Base-by-base conservation (phyloP, 2,113 vertebrate genomes). In the Lynx canadensis region DNA sequence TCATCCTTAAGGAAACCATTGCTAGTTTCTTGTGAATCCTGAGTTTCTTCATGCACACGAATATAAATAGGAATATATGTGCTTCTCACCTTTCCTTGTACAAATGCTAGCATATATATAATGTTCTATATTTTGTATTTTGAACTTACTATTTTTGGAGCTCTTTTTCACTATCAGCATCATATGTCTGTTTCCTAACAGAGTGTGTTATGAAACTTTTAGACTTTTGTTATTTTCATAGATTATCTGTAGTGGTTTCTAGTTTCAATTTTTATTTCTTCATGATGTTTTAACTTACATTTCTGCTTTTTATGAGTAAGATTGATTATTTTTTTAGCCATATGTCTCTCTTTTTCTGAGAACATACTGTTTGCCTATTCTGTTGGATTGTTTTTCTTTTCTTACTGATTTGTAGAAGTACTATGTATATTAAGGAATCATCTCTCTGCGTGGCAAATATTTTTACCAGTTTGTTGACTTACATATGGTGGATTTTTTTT, bases 261-360 rank as follows among this genome's bases (percentile, higher is more conserved):
- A 73, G 63, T 71, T 87, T 91, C 68, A 29, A 8, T 88, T 81
- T 94, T 29, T 80, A 33, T 88, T 96, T 96, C 13, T 87, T 21
- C 74, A 10, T 76, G 4, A 68, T 68, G 33, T 89, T 85, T 89
- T 89, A 57, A 71, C 33, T 73, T 94, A 27, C 1, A 5, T 41
- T 68, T 95, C 16, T 91, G 13, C 4, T 80, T 90, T 89, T 95
- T 87, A 50, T 96, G 36, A 83, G 10, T 82, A 10, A 91, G 18
- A 10, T 87, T 87, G 29, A 87, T 91, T 81, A 94, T n/a, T 29
- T 86, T 86, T 87, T 87, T 19, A 87, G 31, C 5, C 25, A 87
- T 80, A 84, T 78, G 3, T 88, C 19, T 85, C 63, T 89, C 11
- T 15, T 13, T 55, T 84, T 52, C 29, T 88, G 13, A 78, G 80